A percentile compares a stretch with the other conserved stretches of the same genome.
These are phyloP conservation scores for Gallinago stenura DNA, from an alignment of 2,797 vertebrate genomes.

Conservation along the genomic window DNA sequence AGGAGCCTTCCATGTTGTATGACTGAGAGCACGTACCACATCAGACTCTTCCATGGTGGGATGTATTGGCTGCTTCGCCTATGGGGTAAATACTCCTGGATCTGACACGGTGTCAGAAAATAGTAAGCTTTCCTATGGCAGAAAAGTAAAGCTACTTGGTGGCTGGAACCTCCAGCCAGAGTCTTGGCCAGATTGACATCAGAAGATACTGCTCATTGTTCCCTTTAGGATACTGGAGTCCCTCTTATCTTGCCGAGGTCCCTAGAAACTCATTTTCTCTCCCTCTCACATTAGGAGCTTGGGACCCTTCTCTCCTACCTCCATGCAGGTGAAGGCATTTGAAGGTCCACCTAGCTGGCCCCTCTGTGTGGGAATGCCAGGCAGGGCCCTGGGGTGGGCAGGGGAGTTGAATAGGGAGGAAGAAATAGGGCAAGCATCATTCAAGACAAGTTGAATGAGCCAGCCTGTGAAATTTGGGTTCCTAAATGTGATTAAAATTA, in stretches of 20 bases:
- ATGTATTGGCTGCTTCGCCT: not conserved
- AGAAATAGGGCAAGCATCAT: not conserved
- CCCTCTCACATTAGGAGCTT: not conserved
- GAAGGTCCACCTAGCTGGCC: not conserved
- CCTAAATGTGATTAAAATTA: conserved; percentile 20
- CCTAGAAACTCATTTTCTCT: not conserved
- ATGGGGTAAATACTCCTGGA: not conserved
- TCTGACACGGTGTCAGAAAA: not conserved
- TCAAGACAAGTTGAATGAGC: not conserved
- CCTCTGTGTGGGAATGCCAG: not conserved
- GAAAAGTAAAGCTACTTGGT: not conserved
- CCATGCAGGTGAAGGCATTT: not conserved
- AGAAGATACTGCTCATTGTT: accelerated
- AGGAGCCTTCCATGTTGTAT: not conserved
- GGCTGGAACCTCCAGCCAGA: not conserved
- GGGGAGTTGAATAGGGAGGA: not conserved
- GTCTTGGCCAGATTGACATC: not conserved
- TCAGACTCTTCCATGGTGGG: not conserved
- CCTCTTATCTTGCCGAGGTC: not conserved
- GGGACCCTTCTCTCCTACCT: not conserved
- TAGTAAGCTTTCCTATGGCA: not conserved
- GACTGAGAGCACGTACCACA: not conserved
- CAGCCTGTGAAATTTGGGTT: not conserved
- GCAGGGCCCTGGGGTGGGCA: not conserved
- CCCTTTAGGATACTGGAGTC: not conserved